Conservation (phyloP, 2,888 invertebrate species). For the Plagodis pulveraria region DNA sequence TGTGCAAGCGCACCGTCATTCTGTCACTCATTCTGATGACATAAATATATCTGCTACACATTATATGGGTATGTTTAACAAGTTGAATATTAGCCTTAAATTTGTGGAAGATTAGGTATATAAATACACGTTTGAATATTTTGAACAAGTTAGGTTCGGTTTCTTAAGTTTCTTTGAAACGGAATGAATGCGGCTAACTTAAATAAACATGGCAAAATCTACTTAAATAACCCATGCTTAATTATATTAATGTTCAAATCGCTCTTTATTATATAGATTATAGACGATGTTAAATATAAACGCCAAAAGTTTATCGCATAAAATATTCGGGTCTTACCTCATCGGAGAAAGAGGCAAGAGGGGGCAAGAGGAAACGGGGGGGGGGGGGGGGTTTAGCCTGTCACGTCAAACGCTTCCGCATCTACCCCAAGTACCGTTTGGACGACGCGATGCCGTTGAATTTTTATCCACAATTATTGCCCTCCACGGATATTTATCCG, state of each 20-base stretch:
- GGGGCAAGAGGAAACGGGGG: constrained; percentile 20
- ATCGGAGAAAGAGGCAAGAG: constrained; percentile 24
- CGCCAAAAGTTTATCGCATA: constrained; percentile 40
- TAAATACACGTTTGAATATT: too few species aligned
- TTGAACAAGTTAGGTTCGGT: too few species aligned
- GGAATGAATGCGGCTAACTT: too few species aligned
- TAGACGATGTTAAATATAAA: background rate
- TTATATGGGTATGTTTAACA: background rate
- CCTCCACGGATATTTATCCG: constrained; percentile 62
- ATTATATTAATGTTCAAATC: constrained; percentile 1
- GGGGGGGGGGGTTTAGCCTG: constrained; percentile 18
- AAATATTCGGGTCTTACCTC: constrained; percentile 51
- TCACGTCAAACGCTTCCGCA: constrained; percentile 47
- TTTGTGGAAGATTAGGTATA: too few species aligned
- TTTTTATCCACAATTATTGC: constrained; percentile 76
- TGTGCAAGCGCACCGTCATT: background rate
- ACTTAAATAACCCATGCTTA: too few species aligned
- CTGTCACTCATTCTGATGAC: constrained; percentile 9
- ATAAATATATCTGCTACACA: constrained; percentile 7
- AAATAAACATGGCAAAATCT: too few species aligned
- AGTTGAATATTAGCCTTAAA: too few species aligned
- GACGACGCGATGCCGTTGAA: constrained; percentile 54
- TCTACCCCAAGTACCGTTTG: constrained; percentile 49
- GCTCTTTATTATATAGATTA: background rate
- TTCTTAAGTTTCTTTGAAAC: too few species aligned